phyloP scores from a whole-genome alignment of 2,797 vertebrate genomes.

The Anabacerthia variegaticeps region DNA sequence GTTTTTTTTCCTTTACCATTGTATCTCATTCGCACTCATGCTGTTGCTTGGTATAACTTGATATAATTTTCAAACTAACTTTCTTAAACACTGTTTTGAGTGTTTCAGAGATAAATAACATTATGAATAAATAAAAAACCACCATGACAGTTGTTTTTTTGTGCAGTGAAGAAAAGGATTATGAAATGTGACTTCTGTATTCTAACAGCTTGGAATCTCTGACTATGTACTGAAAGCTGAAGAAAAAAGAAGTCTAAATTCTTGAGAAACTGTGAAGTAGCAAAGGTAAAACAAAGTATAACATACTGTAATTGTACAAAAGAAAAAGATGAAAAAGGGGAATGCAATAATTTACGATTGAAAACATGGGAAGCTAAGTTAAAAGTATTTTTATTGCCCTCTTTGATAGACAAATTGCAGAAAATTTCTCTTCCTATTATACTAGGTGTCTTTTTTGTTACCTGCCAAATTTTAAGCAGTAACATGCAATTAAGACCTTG shows the following conservation, averaged over 20 bases:
- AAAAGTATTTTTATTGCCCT: not conserved
- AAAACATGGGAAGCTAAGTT: not conserved
- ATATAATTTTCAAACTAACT: slow-evolving; percentile 10
- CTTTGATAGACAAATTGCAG: not conserved
- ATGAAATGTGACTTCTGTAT: not conserved
- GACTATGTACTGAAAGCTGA: not conserved
- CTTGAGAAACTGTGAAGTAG: not conserved
- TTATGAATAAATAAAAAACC: slow-evolving; percentile 14
- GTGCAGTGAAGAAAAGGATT: not conserved
- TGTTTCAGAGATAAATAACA: slow-evolving; percentile 31
- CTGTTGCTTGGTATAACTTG: not conserved
- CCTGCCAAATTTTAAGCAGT: not conserved
- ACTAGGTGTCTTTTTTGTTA: not conserved
- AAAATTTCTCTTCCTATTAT: not conserved
- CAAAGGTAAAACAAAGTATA: not conserved
- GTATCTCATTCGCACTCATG: not conserved
- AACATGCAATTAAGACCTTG: not conserved
- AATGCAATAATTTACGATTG: not conserved
- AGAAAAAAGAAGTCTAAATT: not conserved
- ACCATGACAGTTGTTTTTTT: not conserved
- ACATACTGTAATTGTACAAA: not conserved
- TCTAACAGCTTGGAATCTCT: not conserved
- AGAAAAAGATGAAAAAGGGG: not conserved
- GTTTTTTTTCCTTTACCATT: not conserved
- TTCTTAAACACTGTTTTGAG: not conserved